phyloP scores from a whole-genome alignment of 1,140 invertebrate genomes.

The Reticulitermes speratus region DNA sequence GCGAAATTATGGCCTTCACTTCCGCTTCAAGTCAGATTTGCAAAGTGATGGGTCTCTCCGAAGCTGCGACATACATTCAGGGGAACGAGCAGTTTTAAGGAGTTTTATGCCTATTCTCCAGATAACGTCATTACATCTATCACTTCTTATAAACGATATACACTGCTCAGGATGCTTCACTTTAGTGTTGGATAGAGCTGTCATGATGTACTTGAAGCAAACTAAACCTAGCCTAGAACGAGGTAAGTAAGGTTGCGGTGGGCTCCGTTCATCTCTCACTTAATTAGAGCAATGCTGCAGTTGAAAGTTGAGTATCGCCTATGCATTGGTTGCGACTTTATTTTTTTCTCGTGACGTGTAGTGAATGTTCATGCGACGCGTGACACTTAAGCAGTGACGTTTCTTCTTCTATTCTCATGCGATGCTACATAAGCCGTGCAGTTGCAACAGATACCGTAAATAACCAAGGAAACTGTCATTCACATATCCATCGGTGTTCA shows the following conservation, averaged over 20 bases:
- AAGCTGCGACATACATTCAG: background rate
- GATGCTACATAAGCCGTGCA: no score
- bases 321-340: background rate
- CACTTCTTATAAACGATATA: background rate
- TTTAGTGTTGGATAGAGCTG: background rate
- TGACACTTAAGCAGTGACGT: no score
- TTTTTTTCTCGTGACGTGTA: background rate
- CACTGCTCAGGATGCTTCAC: background rate
- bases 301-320: background rate
- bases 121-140: background rate
- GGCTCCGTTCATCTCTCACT: background rate
- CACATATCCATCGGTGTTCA: no score
- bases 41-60: background rate
- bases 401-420: no score
- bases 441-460: no score
- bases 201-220: background rate
- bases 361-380: background rate
- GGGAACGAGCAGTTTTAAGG: background rate
- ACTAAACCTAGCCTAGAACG: background rate
- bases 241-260: background rate
- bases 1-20: constrained; percentile 4
- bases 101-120: background rate
- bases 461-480: no score
- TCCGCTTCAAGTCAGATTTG: background rate
- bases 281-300: background rate